Percentiles rank a stretch among this genome's conserved stretches.
phyloP scores from a whole-genome alignment of 2,888 invertebrate genomes.

The Leucozona laternaria region DNA sequence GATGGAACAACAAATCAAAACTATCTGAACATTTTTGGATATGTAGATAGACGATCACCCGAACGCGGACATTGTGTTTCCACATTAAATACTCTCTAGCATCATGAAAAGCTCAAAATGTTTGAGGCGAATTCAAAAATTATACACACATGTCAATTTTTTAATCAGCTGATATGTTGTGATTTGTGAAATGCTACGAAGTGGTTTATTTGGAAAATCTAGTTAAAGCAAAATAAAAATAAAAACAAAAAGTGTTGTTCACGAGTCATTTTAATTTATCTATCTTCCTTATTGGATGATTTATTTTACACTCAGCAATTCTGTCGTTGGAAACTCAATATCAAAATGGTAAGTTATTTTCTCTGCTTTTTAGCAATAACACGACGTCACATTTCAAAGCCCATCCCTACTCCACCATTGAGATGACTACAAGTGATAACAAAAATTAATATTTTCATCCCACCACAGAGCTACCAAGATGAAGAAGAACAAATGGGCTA shows the following conservation, averaged over 20 bases:
- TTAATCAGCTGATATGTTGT: conserved; percentile 71
- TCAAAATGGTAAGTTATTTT: conserved; percentile 54
- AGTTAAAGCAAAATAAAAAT: conserved; percentile 31
- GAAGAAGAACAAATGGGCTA: conserved; percentile 85
- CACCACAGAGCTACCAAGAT: conserved; percentile 85
- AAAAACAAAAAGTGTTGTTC: conserved; percentile 26
- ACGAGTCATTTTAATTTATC: neutral
- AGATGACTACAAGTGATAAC: conserved; percentile 42
- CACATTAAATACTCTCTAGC: neutral
- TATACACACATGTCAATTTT: neutral
- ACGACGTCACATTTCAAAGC: neutral
- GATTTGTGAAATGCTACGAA: conserved; percentile 64
- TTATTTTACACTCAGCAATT: neutral
- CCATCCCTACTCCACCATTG: conserved; percentile 29
- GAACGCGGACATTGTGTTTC: no score
- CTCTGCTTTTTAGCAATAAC: neutral
- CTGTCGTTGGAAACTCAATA: conserved; percentile 60
- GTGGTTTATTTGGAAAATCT: conserved; percentile 66
- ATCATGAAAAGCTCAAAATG: neutral
- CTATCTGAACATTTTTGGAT: no score
- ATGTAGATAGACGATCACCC: no score
- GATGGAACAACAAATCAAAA: no score
- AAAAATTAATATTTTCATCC: conserved; percentile 26
- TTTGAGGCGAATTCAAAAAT: neutral
- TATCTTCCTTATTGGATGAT: conserved; percentile 44